These are phyloP conservation scores for Protobothrops mucrosquamatus DNA, from an alignment of 2,113 vertebrate genomes.

Conservation along the genomic window DNA sequence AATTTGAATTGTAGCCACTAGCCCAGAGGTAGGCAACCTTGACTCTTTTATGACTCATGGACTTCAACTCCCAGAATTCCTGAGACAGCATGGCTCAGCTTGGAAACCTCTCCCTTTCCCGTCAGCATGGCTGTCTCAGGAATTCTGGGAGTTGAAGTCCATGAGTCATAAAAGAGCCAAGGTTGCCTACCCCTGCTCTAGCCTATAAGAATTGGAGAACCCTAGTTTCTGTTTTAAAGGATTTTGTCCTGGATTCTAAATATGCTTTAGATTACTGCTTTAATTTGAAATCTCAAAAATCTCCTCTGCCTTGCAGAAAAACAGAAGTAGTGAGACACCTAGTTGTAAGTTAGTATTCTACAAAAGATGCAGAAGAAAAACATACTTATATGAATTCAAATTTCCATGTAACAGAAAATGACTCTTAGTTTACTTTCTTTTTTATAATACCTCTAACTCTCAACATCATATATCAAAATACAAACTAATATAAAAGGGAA, in stretches of 20 bases:
- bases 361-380: neutral
- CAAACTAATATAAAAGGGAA: neutral
- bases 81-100: no score
- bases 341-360: neutral
- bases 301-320: neutral
- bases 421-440: neutral
- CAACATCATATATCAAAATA: neutral
- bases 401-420: neutral
- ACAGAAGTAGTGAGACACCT: neutral
- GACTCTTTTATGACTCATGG: no score
- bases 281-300: neutral
- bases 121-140: no score
- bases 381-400: neutral
- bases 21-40: neutral
- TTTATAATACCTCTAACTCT: neutral
- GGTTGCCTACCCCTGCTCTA: neutral
- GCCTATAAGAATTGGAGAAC: neutral
- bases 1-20: neutral
- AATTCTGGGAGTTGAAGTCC: no score
- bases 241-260: neutral
- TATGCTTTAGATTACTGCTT: neutral
- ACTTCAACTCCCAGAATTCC: no score
- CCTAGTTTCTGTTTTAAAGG: neutral
- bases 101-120: no score
- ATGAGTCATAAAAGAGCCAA: no score